A percentile compares a stretch with the other conserved stretches of the same genome.
These are phyloP conservation scores for Lanius ludovicianus DNA, from an alignment of 2,113 vertebrate genomes.

Conservation along the genomic window DNA sequence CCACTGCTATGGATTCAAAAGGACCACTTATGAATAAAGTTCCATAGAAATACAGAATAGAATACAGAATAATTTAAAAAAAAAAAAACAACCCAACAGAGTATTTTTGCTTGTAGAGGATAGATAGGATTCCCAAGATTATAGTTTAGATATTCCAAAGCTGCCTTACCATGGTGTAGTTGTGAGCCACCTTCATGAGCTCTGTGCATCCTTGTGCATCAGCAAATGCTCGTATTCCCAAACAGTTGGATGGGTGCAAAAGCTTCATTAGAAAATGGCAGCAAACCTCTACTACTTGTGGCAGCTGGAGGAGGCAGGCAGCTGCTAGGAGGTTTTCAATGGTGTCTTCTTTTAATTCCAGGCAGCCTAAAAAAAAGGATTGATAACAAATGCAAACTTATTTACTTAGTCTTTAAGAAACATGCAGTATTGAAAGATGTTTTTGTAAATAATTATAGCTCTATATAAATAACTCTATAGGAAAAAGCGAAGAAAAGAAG, in stretches of 20 bases:
- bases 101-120: background rate
- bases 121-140: background rate
- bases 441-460: background rate
- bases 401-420: background rate
- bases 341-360: slow-evolving; percentile 82
- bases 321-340: slow-evolving; percentile 83
- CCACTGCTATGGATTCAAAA: background rate
- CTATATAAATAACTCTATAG: background rate
- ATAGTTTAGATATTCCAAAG: background rate
- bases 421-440: background rate
- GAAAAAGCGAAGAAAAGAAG: background rate
- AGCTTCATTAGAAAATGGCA: slow-evolving; percentile 84
- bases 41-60: background rate
- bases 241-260: slow-evolving; percentile 81
- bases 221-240: slow-evolving; percentile 82
- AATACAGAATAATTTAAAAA: background rate
- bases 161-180: slow-evolving; percentile 82
- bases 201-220: slow-evolving; percentile 82
- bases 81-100: background rate
- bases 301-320: slow-evolving; percentile 81
- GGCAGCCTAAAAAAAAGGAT: slow-evolving; percentile 62
- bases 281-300: slow-evolving; percentile 83
- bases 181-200: slow-evolving; percentile 82
- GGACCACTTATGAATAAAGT: background rate
- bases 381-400: background rate